A percentile compares a stretch with the other conserved stretches of the same genome.
Evolutionary conservation across 2,113 vertebrate genomes (phyloP).

Genomic region (Nothocercus nigrocapillus): DNA sequence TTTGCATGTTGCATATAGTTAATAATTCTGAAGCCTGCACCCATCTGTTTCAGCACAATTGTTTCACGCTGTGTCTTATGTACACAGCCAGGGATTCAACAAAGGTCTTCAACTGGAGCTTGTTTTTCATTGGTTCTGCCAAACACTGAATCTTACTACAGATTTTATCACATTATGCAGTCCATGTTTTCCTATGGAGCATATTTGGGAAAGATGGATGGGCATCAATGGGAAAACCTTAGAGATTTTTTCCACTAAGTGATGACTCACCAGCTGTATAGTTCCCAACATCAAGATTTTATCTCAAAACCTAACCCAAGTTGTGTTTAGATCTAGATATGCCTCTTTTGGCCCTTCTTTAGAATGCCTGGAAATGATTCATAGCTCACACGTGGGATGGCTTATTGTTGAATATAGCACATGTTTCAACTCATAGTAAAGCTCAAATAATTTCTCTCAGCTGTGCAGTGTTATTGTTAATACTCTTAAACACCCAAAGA

Average conservation of each 20-base stretch:
- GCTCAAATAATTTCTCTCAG: neutral
- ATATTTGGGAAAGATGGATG: neutral
- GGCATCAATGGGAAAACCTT: neutral
- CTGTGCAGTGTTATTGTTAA: neutral
- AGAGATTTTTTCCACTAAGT: neutral
- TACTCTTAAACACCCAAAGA: neutral
- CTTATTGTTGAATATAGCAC: neutral
- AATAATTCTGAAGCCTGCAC: neutral
- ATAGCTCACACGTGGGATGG: neutral
- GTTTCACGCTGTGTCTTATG: neutral
- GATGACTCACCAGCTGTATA: neutral
- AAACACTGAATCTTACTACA: neutral
- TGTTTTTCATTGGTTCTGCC: neutral
- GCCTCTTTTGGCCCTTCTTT: neutral
- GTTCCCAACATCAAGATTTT: fast-evolving
- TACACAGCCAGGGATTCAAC: neutral
- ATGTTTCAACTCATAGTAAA: neutral
- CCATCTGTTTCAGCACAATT: neutral
- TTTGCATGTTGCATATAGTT: fast-evolving
- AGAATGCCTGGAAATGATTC: neutral
- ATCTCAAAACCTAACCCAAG: neutral
- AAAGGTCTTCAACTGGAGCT: neutral
- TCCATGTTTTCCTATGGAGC: neutral
- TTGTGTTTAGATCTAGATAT: neutral
- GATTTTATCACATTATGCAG: neutral